phyloP scores from a whole-genome alignment of 2,797 vertebrate species.

The Tragopan temminckii region DNA sequence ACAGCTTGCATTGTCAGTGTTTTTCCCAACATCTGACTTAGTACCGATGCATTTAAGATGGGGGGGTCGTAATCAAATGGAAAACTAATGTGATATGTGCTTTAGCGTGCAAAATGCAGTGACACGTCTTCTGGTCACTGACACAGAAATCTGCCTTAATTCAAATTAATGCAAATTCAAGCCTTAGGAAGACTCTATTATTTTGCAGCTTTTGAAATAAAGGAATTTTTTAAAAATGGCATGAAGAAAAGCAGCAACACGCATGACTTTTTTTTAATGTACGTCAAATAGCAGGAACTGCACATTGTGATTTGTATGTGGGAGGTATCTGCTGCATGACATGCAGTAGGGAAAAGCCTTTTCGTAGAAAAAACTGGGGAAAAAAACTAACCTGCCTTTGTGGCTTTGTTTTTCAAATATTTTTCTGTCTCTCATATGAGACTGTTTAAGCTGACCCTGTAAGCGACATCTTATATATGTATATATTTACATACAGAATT shows the following conservation, averaged over 20 bases:
- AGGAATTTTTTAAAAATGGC: background rate
- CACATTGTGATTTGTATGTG: background rate
- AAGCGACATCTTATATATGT: background rate
- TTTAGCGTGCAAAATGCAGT: background rate
- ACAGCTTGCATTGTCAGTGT: background rate
- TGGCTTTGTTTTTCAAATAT: background rate
- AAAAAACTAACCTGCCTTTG: background rate
- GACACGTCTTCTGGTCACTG: background rate
- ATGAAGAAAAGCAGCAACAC: background rate
- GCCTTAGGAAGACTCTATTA: background rate
- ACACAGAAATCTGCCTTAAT: background rate
- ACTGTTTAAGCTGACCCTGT: background rate
- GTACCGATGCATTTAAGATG: background rate
- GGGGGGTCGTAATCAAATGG: background rate
- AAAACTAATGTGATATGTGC: fast-evolving
- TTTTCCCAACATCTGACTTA: background rate
- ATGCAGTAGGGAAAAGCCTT: background rate
- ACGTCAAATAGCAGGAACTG: background rate
- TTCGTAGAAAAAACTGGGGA: background rate
- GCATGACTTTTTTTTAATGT: background rate
- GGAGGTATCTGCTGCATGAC: background rate
- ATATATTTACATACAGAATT: background rate
- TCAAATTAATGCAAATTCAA: background rate
- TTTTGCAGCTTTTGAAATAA: background rate
- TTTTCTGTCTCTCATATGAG: background rate